These are phyloP conservation scores for Watsonalla binaria DNA, from an alignment of 2,888 invertebrate species.

Conservation along the genomic window DNA sequence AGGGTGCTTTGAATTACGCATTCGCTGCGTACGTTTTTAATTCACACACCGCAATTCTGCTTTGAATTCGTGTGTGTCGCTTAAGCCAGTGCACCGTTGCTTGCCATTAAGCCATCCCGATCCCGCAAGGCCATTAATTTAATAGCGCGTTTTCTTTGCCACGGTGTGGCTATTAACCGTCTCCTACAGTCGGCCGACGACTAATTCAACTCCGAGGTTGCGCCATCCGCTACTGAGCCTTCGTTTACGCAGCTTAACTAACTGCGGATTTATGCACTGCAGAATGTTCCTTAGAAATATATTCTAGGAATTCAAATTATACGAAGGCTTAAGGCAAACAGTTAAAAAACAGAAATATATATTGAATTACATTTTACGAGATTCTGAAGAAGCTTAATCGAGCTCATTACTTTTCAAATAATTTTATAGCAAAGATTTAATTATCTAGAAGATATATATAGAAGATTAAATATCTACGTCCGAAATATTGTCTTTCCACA, in stretches of 20 bases:
- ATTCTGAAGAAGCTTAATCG: too few species aligned
- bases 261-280: constrained; percentile 43
- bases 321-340: too few species aligned
- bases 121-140: constrained; percentile 58
- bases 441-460: too few species aligned
- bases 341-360: too few species aligned
- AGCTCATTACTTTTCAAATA: background rate
- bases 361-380: too few species aligned
- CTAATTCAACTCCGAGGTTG: constrained; percentile 45
- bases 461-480: too few species aligned
- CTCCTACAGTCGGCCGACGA: constrained; percentile 36
- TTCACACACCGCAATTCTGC: too few species aligned
- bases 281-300: constrained; percentile 21
- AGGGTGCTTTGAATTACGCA: too few species aligned
- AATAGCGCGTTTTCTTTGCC: constrained; percentile 62
- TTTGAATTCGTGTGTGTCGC: background rate
- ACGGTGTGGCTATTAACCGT: constrained; percentile 45
- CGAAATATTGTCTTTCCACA: too few species aligned
- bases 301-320: background rate
- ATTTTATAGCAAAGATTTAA: background rate
- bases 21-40: too few species aligned
- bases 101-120: constrained; percentile 32
- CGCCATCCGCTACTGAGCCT: constrained; percentile 11
- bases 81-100: constrained; percentile 17
- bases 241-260: constrained; percentile 45